These are phyloP conservation scores for Quadroppia sp. DNA, from an alignment of 2,888 invertebrate species.

Conservation along the genomic window DNA sequence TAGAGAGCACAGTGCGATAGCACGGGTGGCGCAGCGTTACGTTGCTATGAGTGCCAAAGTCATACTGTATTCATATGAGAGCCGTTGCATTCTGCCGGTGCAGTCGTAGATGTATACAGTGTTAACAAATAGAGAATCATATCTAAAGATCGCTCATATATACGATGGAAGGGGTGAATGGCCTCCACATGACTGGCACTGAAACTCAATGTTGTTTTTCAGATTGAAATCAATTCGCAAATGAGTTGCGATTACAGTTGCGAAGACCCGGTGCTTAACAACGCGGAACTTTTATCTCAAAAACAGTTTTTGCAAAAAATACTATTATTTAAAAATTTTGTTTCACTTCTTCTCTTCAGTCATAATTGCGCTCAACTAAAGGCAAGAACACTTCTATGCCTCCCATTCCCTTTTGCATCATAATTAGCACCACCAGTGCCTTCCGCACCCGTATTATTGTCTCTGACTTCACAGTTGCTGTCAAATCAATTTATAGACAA, in stretches of 20 bases:
- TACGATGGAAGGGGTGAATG: slow-evolving; percentile 29
- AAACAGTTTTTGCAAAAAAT: slow-evolving; percentile 6
- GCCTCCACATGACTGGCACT: neutral
- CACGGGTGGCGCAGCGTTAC: neutral
- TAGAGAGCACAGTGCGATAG: neutral
- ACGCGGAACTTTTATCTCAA: slow-evolving; percentile 2
- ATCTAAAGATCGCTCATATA: slow-evolving; percentile 16
- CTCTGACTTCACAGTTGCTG: neutral
- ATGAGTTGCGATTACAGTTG: neutral
- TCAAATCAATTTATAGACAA: neutral
- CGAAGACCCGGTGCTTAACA: slow-evolving; percentile 16
- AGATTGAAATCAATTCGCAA: neutral
- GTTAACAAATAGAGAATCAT: slow-evolving; percentile 4
- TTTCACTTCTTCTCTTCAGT: neutral
- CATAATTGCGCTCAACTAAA: neutral
- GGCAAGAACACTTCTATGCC: neutral
- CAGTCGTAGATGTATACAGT: neutral
- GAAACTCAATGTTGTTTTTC: neutral
- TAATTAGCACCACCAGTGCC: neutral
- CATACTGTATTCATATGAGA: neutral
- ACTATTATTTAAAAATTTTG: neutral
- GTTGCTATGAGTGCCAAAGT: slow-evolving; percentile 2
- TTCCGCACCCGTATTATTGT: no score
- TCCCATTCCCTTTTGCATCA: neutral
- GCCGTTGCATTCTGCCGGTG: neutral